A percentile compares a stretch with the other conserved stretches of the same genome.
Conservation (phyloP, 2,113 vertebrate genomes). For the Globicephala melas region DNA sequence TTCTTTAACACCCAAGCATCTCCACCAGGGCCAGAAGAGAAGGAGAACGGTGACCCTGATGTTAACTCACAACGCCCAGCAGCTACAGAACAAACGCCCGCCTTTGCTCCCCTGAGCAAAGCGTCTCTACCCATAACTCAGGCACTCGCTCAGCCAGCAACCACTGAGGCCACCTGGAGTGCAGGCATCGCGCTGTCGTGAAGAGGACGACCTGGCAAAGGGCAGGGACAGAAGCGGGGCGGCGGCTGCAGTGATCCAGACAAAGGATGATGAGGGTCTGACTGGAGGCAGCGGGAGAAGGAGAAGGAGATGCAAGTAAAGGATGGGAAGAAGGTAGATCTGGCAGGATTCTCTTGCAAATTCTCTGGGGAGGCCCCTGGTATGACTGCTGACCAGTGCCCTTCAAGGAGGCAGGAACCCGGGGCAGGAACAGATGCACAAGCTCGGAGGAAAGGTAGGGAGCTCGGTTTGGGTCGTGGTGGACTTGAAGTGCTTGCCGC, state of each 20-base stretch:
- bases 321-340: not conserved
- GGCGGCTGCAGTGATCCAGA: not conserved
- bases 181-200: fast-evolving
- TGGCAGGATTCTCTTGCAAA: not conserved
- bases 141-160: no score
- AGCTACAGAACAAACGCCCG: no score
- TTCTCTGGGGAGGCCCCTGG: not conserved
- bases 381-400: not conserved
- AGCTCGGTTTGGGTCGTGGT: not conserved
- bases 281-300: not conserved
- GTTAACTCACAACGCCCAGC: not conserved
- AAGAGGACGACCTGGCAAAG: no score
- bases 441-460: not conserved
- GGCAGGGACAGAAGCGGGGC: not conserved
- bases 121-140: not conserved
- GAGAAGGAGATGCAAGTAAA: not conserved
- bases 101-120: not conserved
- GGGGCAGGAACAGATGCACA: not conserved
- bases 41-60: not conserved
- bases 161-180: not conserved
- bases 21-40: not conserved
- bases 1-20: not conserved
- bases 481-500: not conserved
- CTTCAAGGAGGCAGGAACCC: not conserved
- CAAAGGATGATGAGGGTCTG: not conserved